Evolutionary conservation across 2,113 vertebrate genomes (phyloP), one percentile per base, ranked within the genome.

Genomic region (Sigmodon hispidus): DNA sequence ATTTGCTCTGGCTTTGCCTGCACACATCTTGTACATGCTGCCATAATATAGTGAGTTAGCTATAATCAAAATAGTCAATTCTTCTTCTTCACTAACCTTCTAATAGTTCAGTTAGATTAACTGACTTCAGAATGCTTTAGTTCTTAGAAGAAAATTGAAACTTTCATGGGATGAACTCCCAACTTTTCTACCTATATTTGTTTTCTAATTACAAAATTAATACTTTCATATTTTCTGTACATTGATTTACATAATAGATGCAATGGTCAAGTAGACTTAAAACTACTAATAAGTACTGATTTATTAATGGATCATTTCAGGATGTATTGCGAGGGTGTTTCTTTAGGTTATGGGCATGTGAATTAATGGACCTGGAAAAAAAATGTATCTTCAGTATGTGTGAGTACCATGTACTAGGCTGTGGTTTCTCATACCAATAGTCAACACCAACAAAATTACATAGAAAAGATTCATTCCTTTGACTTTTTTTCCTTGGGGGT

Each of bases 181-280:
- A 12, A 7, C 67, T 1, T 52, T 76, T 92, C 24, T 24, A 24
- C 31, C 10, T 11, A n/a, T 31, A n/a, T 24, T 69, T 87, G 21
- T 40, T 57, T 89, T 91, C 94, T 86, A 72, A 77, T 90, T n/a
- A 65, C 8, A 89, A 87, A 86, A 83, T 61, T 36, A 69, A 17
- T 29, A 69, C 12, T 7, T 36, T 19, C 2, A 1, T 84, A 72
- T 63, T 31, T 5, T n/a, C 17, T 57, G 17, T 11, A 24, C 29
- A 11, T 36, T 19, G 21, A n/a, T 4, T 90, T 52, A 19, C 8
- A 52, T 52, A 36, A 11, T 36, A 79, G 50, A 22, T 79, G 16
- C 16, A 52, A 36, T 34, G 29, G 8, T 36, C 26, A 76, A 79
- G 31, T 43, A 29, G 43, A 22, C 16, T 55, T 31, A 52, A 6